Conservation (phyloP, 2,113 vertebrate genomes). For the Neoarius graeffei region DNA sequence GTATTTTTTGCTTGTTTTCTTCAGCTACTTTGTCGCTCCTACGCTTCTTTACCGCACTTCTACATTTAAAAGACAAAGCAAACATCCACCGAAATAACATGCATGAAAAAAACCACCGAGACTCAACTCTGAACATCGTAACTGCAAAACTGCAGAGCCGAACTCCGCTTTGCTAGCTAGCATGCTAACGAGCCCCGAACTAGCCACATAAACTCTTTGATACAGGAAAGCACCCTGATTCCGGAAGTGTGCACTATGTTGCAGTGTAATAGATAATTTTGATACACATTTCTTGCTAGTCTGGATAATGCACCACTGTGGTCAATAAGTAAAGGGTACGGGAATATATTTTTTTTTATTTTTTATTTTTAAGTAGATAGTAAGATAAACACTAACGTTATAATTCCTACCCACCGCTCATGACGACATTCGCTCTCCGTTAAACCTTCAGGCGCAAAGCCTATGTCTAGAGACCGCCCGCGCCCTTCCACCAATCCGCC, state of each 20-base stretch:
- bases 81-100: too few relatives aligned
- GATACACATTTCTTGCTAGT: conserved; percentile 47
- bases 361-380: conserved; percentile 66
- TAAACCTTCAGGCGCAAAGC: conserved; percentile 72
- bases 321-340: conserved; percentile 43
- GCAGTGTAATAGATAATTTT: neutral
- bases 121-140: neutral
- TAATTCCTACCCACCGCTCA: conserved; percentile 86
- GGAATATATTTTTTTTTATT: conserved; percentile 45
- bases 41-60: neutral
- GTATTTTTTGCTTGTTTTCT: neutral
- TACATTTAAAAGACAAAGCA: neutral
- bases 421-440: conserved; percentile 83
- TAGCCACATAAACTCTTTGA: conserved; percentile 77
- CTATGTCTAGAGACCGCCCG: conserved; percentile 67
- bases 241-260: conserved; percentile 68
- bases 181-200: conserved; percentile 60
- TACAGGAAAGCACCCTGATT: conserved; percentile 71
- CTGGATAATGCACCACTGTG: conserved; percentile 15
- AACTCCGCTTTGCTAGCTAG: conserved; percentile 40
- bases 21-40: neutral
- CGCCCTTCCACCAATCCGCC: conserved; percentile 69
- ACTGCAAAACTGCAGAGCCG: conserved; percentile 9
- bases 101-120: neutral
- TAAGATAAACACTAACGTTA: conserved; percentile 80